These are phyloP conservation scores for Lepus townsendii DNA, from an alignment of 2,797 vertebrate genomes.

Conservation along the genomic window DNA sequence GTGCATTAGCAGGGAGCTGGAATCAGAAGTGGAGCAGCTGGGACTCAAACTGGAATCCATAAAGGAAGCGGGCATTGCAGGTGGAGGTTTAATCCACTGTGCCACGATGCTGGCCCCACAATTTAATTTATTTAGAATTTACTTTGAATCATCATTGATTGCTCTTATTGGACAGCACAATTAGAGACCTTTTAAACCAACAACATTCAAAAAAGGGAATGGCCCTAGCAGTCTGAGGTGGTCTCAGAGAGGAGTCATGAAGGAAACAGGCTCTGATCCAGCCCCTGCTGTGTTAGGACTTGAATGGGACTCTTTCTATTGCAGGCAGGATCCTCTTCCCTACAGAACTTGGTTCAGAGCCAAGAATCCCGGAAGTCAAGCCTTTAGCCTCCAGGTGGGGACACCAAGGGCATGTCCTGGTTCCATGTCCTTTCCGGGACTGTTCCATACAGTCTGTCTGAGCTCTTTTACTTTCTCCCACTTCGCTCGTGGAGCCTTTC, in stretches of 20 bases:
- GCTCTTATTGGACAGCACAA: background rate
- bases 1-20: no score
- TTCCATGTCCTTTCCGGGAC: background rate
- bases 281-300: background rate
- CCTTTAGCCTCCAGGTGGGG: background rate
- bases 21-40: no score
- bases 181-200: background rate
- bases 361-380: background rate
- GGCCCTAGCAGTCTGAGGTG: background rate
- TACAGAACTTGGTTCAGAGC: background rate
- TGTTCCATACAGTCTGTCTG: fast-evolving
- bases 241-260: background rate
- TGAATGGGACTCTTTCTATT: conserved; percentile 1
- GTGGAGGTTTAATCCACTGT: no score
- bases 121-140: background rate
- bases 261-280: background rate
- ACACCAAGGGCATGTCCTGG: background rate
- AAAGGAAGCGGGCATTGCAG: no score
- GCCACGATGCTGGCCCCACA: no score
- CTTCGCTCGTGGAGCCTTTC: background rate
- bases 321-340: background rate
- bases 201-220: background rate
- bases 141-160: conserved; percentile 5
- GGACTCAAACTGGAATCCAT: no score
- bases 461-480: background rate